Base-by-base conservation (phyloP, 2,113 vertebrate species). In the Sarotherodon lohbergeri region DNA sequence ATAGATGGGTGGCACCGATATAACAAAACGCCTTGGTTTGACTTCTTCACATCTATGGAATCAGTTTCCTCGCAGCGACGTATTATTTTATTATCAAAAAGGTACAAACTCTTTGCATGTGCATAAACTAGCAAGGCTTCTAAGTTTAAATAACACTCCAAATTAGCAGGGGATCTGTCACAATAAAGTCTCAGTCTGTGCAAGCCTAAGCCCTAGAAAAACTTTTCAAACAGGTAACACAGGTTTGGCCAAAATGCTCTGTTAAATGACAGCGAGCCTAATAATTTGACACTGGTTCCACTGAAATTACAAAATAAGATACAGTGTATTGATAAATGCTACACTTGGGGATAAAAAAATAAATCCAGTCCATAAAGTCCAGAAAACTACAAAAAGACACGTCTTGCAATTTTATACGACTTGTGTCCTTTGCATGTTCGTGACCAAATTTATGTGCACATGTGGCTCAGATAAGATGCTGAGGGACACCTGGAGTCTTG, bases 1-100 rank as follows among this genome's bases (percentile, higher is more conserved):
- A 91, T 79, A 91, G 89, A 93, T 87, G 81, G 88, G 84, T 91
- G 92, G 88, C 36, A 10, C 73, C 87, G 89, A 93, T 82, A 91
- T 16, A 68, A 91, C 59, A 90, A 86, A 93, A 90, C 29, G 82
- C 80, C 63, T 76, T 80, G 52, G 85, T 94, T 90, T 84, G 43
- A 88, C 80, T 84, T 39, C 27, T 81, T 90, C 82, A 63, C 80
- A 84, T 81, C 57, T 61, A 14, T 41, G n/a, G 73, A 85, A 88
- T 86, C 82, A 7, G 34, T 29, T 85, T 87, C 36, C 80, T 83
- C 19, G 13, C 80, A 54, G 29, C 50, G 34, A 82, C 48, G 13
- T 46, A 76, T 22, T 39, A 24, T 52, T 52, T 73, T 61, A 55
- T 83, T 84, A 82, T 84, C 71, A 84, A 86, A 66, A 81, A 81